A percentile compares a stretch with the other conserved stretches of the same genome.
phyloP scores from a whole-genome alignment of 2,113 vertebrate genomes.

The Planiliza haematocheilus region DNA sequence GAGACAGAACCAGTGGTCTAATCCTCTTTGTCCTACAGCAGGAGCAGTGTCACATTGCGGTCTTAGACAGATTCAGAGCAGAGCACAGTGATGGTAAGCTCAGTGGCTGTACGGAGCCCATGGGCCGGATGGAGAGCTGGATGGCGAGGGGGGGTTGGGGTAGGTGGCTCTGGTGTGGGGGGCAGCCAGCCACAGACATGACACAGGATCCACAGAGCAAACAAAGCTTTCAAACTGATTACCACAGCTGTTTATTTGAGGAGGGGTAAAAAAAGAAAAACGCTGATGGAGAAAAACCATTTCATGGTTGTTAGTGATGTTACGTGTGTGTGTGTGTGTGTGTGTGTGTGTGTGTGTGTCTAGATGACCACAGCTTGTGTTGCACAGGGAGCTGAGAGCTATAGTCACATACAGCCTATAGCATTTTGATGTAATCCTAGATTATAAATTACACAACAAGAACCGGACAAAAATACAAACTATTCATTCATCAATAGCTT shows the following conservation, averaged over 20 bases:
- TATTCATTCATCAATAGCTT: slow-evolving; percentile 17
- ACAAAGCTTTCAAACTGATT: slow-evolving; percentile 83
- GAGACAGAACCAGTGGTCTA: slow-evolving; percentile 70
- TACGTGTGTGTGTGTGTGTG: not conserved
- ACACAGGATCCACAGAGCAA: slow-evolving; percentile 76
- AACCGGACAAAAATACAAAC: not conserved
- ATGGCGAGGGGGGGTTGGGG: slow-evolving; percentile 1
- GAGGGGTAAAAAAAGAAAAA: slow-evolving; percentile 49
- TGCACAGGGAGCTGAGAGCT: slow-evolving; percentile 5
- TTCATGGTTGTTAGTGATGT: slow-evolving; percentile 45
- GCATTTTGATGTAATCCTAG: slow-evolving; percentile 28
- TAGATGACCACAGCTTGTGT: slow-evolving; percentile 18
- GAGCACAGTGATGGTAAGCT: slow-evolving; percentile 54
- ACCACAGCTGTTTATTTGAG: slow-evolving; percentile 81
- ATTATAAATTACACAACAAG: slow-evolving; percentile 1
- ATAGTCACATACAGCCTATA: slow-evolving; percentile 4
- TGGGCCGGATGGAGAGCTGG: slow-evolving; percentile 51
- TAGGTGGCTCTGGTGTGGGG: slow-evolving; percentile 20
- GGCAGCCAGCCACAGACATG: slow-evolving; percentile 61
- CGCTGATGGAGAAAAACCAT: slow-evolving; percentile 72
- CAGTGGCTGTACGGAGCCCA: slow-evolving; percentile 47
- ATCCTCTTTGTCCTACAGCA: slow-evolving; percentile 78
- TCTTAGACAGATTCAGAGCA: slow-evolving; percentile 66
- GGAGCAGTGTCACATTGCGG: slow-evolving; percentile 69
- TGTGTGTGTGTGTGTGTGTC: slow-evolving; percentile 2